Evolutionary conservation across 2,113 vertebrate species (phyloP), one percentile per base, ranked within the genome.

Genomic region (Mustelus asterias): DNA sequence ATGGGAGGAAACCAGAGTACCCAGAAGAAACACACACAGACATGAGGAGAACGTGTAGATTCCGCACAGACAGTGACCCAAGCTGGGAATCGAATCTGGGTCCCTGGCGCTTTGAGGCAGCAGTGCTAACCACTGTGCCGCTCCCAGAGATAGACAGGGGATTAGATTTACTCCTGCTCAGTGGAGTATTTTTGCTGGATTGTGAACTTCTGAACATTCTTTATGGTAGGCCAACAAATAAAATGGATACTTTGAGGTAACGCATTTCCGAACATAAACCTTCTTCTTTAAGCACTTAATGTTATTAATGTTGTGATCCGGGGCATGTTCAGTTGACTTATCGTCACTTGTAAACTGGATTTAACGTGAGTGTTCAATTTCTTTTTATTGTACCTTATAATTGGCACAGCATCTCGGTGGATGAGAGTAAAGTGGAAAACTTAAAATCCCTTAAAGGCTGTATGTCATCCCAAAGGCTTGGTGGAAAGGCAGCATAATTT

Each of bases 301-400:
- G n/a, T 94, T 69, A 94, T 94, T 94, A 72, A 95, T 95, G 94
- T 44, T 72, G 41, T 95, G 65, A 95, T 72, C 65, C 48, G 11
- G 37, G 67, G 72, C 29, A 29, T 54, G 41, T 95, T 41, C 67
- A 95, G 94, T 76, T 95, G 94, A 76, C 69, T 95, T 72, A 95
- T 41, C 18, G 41, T 54, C 44, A 44, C 94, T 76, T 95, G 69
- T 95, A 95, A 95, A 95, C 94, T 95, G 37, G 94, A 95, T 54
- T 72, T 72, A 76, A 54, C 69, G 48, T 95, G 94, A 95, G 94
- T 95, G 72, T 95, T 95, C 67, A 95, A 95, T 95, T 95, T 72
- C 37, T 48, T 95, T 95, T 95, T 95, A 95, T 95, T 95, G 67
- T 54, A 29, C 69, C 69, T 70, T 95, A 76, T 95, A 95, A 95